Evolutionary conservation across 2,113 vertebrate genomes (phyloP).

Genomic region (Chascanopsetta lugubris): DNA sequence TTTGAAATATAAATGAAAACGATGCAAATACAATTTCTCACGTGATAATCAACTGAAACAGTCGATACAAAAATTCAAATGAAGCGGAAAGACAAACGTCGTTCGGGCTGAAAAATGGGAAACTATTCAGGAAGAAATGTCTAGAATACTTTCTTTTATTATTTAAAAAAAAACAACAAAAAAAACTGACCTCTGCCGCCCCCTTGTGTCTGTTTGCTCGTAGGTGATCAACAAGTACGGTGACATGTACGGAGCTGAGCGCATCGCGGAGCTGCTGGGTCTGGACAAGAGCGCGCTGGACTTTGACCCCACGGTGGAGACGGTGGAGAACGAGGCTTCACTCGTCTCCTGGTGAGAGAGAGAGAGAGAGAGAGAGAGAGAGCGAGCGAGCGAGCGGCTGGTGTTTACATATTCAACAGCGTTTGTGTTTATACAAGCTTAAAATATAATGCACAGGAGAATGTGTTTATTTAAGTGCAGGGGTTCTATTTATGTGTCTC

Average conservation of each 20-base stretch:
- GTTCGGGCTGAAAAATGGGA: no score
- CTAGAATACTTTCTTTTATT: no score
- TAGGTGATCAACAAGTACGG: conserved; percentile 99
- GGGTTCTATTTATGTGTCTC: not conserved
- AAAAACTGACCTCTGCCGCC: not conserved
- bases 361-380: no score
- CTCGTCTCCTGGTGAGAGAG: conserved; percentile 93
- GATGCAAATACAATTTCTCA: no score
- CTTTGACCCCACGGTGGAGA: conserved; percentile 94
- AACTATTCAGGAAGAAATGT: no score
- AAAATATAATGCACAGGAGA: no score
- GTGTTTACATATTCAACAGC: not conserved
- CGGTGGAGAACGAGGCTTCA: conserved; percentile 88
- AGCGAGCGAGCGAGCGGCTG: no score
- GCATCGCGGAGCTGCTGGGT: conserved; percentile 95
- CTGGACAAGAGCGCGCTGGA: conserved; percentile 96
- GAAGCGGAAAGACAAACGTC: no score
- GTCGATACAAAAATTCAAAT: no score
- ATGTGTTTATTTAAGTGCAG: not conserved
- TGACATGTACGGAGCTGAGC: conserved; percentile 93
- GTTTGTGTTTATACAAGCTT: not conserved
- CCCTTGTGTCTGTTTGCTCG: not conserved
- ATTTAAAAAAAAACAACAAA: no score
- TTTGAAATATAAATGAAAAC: no score
- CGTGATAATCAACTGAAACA: no score